Base-by-base conservation (phyloP, 2,888 invertebrate genomes). In the Dexiosoma caninum region DNA sequence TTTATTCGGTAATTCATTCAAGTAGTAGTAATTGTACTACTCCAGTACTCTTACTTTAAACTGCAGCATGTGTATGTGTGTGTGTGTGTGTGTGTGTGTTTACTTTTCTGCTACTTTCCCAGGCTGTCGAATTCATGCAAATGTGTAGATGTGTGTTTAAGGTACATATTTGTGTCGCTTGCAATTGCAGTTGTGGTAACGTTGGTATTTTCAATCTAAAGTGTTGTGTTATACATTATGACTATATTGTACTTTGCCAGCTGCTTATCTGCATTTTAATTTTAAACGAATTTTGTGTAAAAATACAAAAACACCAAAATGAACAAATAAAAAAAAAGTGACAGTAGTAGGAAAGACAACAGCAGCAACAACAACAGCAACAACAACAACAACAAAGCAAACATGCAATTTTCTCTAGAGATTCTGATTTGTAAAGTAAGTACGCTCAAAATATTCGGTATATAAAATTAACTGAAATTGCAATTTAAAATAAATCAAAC, bases 241-340 rank as follows among this genome's bases (percentile, higher is more conserved):
- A 72, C 66, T 77, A 71, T 67, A 75, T 75, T 79, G 60, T 76
- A 60, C 67, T 79, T 78, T 83, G 78, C 80, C 82, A 82, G 78
- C 81, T 81, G 83, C 81, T 83, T 79, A 83, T 81, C 81, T 81
- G 74, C 81, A 82, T 83, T 82, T 83, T 79, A 81, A 81, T 83
- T 79, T 82, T 75, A 79, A 83, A 81, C 81, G 83, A 81, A 78
- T 78, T 81, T 78, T 78, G 72, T 81, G 55, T 66, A 57, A 72
- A 74, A 74, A 69, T 69, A 62, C 67, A 74, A 78, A 75, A 67
- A 67, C 67, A 57, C 46, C 46, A 40, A 67, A 53, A 70, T 53
- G 9, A 62, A 62, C 21, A 69, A 69, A 19, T 44, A 42, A 35
- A 37, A n/a, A 19, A 55, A 12, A 2, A n/a, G 30, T 30, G 40